These are phyloP conservation scores for Porites australiensis DNA, from an alignment of 64 coral and sea anemone genomes.

Conservation along the genomic window DNA sequence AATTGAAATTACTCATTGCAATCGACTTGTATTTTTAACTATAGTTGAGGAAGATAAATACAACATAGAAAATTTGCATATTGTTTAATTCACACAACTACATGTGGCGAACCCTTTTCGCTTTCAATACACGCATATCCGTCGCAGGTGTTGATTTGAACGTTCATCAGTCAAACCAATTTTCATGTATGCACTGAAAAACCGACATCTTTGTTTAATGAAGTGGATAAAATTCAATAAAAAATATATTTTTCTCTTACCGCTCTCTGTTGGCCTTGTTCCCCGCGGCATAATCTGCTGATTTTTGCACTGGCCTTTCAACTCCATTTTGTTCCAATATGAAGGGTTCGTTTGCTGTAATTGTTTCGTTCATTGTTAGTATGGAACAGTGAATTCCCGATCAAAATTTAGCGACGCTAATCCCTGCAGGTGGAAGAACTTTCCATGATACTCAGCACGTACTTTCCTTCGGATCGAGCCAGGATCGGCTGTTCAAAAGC, in stretches of 20 bases:
- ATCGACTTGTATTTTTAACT: not conserved
- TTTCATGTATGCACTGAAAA: no score
- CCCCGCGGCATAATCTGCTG: not conserved
- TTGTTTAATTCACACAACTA: not conserved
- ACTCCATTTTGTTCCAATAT: not conserved
- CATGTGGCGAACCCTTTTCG: not conserved
- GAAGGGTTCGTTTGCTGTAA: slow-evolving; percentile 4
- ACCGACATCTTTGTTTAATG: no score
- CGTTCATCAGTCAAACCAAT: no score
- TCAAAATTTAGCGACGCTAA: not conserved
- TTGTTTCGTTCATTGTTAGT: not conserved
- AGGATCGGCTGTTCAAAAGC: no score
- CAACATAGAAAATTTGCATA: not conserved
- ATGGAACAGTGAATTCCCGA: not conserved
- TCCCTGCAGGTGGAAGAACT: no score
- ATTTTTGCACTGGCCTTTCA: no score
- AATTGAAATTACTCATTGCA: not conserved
- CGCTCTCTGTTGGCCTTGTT: not conserved
- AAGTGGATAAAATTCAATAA: no score
- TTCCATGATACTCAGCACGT: no score
- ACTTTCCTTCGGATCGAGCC: no score
- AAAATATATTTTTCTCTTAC: not conserved
- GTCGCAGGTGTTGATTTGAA: not conserved
- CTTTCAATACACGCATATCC: not conserved
- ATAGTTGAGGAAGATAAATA: not conserved